phyloP scores from a whole-genome alignment of 2,113 vertebrate species.

The Motacilla alba region DNA sequence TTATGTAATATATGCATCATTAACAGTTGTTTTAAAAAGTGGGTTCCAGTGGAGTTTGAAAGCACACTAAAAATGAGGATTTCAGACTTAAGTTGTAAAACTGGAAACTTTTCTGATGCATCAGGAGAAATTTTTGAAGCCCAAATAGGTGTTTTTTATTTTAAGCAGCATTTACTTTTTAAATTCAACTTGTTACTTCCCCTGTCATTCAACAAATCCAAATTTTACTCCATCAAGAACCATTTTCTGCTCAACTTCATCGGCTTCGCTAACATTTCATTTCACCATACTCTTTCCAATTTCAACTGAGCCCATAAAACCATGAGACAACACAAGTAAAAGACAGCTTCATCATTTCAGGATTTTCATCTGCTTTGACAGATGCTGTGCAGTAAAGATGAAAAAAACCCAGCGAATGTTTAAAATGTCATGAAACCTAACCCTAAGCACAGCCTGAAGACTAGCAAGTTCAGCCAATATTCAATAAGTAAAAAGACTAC shows the following conservation, averaged over 20 bases:
- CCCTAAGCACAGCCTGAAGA: neutral
- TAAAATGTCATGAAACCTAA: neutral
- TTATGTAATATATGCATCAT: neutral
- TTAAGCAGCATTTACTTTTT: neutral
- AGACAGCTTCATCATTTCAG: neutral
- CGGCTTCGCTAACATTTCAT: neutral
- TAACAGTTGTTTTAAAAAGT: neutral
- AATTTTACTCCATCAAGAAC: neutral
- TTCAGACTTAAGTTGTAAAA: neutral
- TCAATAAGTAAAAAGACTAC: neutral
- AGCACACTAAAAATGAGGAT: neutral
- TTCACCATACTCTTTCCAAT: neutral
- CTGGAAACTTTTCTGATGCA: fast-evolving
- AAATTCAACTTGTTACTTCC: neutral
- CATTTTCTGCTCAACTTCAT: neutral
- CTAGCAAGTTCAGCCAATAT: neutral
- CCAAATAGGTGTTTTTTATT: neutral
- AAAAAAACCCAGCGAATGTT: neutral
- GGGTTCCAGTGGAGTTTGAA: neutral
- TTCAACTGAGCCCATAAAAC: neutral
- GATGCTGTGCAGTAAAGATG: neutral
- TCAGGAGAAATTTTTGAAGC: neutral
- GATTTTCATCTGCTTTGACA: neutral
- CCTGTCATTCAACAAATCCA: neutral
- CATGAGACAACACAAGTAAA: neutral